Base-by-base conservation (phyloP, 2,797 vertebrate genomes). In the Chelonia mydas region DNA sequence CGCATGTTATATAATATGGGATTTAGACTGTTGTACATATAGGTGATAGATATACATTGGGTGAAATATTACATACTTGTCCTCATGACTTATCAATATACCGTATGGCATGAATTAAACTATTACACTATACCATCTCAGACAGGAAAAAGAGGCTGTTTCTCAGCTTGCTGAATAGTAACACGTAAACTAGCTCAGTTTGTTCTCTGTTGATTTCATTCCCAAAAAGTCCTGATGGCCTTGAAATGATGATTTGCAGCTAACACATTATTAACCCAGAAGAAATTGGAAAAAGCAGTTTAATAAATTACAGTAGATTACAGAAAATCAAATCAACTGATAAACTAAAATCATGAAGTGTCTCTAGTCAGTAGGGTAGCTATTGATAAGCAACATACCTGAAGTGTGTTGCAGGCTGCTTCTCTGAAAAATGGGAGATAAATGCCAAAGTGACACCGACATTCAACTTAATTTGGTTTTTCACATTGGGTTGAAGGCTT, bases 341-440 rank as follows among this genome's bases (percentile, higher is more conserved):
- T 47, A 11, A 81, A 11, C 31, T 37, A 31, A 61, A 15, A 10
- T 2, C 31, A 41, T 0, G 28, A 50, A 51, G 17, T 1, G 5
- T 23, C 87, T 3, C 3, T 1, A 8, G 23, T 50, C 41, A 8
- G 53, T 82, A 11, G 76, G 89, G 81, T 51, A 89, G 23, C 54
- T 77, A 5, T 7, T 55, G 76, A 11, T 76, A 87, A 11, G 55
- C 80, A 33, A 45, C n/a, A 17, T 90, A 27, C 59, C 31, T 74
- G 49, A 74, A 90, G 89, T 31, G 76, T 85, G 65, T 55, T 79
- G 83, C 37, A 91, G 9, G 68, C 57, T 91, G 47, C 84, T 57
- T 93, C 68, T 92, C 47, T 83, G 25, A 88, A 92, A 90, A 68
- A 90, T 65, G 83, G 59, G 80, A n/a, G n/a, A 31, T 54, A 57